Percentiles rank a stretch among this genome's conserved stretches.
Conservation (phyloP, 2,797 vertebrate genomes). For the Sebastes steindachneri region DNA sequence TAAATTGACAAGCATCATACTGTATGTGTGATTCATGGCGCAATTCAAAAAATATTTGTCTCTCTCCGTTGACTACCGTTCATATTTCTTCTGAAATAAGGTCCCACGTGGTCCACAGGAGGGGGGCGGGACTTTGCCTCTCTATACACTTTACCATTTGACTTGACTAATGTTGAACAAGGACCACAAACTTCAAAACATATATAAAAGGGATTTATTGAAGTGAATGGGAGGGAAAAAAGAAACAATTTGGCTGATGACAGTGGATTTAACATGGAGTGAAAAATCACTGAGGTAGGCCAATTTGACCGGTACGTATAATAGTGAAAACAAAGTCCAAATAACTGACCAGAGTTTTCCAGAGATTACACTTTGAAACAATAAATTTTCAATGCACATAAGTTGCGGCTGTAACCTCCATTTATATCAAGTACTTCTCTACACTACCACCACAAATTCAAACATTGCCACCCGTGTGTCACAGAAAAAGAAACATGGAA, state of each 20-base stretch:
- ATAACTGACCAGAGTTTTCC: slow-evolving; percentile 73
- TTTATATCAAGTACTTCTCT: slow-evolving; percentile 60
- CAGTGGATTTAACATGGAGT: slow-evolving; percentile 78
- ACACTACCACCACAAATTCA: slow-evolving; percentile 69
- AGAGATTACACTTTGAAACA: slow-evolving; percentile 70
- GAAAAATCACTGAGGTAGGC: slow-evolving; percentile 84
- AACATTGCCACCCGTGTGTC: slow-evolving; percentile 68
- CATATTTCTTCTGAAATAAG: too few species aligned
- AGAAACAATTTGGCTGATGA: slow-evolving; percentile 88
- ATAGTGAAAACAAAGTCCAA: slow-evolving; percentile 81
- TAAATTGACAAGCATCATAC: background rate
- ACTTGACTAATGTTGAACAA: slow-evolving; percentile 14
- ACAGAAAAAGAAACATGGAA: slow-evolving; percentile 54
- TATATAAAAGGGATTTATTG: slow-evolving; percentile 95
- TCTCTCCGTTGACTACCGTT: too few species aligned
- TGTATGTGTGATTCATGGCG: background rate
- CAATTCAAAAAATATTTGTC: too few species aligned
- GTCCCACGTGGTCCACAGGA: background rate
- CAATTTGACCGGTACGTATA: slow-evolving; percentile 82
- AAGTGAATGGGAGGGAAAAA: slow-evolving; percentile 89
- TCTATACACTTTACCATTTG: background rate
- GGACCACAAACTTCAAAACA: slow-evolving; percentile 80
- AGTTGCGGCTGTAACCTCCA: slow-evolving; percentile 54
- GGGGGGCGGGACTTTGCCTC: background rate
- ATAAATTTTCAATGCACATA: slow-evolving; percentile 66